These are phyloP conservation scores for Cherax quadricarinatus DNA, from an alignment of 1,140 invertebrate genomes.

Conservation along the genomic window DNA sequence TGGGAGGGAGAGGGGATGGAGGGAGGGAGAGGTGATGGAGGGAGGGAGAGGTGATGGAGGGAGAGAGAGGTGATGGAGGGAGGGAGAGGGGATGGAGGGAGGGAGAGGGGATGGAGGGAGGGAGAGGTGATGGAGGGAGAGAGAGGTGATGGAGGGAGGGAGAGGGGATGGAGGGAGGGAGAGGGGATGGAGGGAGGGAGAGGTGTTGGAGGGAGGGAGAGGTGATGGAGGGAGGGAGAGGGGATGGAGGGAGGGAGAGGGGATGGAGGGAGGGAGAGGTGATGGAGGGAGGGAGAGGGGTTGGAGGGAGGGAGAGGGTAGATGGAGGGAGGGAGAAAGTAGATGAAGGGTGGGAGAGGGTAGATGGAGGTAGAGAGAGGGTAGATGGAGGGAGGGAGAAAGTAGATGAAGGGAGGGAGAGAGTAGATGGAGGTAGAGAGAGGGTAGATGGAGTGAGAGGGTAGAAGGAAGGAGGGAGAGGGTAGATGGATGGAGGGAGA, in stretches of 20 bases:
- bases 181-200: not conserved
- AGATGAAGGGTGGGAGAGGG: not conserved
- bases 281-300: not conserved
- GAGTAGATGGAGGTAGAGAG: not conserved
- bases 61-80: not conserved
- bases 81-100: not conserved
- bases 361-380: not conserved
- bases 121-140: not conserved
- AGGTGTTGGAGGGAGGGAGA: not conserved
- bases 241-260: too few relatives aligned
- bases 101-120: too few relatives aligned
- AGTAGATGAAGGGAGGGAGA: not conserved
- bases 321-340: not conserved
- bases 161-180: not conserved
- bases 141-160: not conserved
- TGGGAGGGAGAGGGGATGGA: not conserved
- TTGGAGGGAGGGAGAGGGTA: not conserved
- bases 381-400: not conserved
- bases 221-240: not conserved
- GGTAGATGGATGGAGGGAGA: not conserved
- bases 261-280: not conserved
- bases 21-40: not conserved
- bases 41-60: not conserved
- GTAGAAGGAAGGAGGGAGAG: not conserved
- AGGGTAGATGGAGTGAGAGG: too few relatives aligned